phyloP scores from a whole-genome alignment of 2,797 vertebrate genomes.

The Channallabes apus region DNA sequence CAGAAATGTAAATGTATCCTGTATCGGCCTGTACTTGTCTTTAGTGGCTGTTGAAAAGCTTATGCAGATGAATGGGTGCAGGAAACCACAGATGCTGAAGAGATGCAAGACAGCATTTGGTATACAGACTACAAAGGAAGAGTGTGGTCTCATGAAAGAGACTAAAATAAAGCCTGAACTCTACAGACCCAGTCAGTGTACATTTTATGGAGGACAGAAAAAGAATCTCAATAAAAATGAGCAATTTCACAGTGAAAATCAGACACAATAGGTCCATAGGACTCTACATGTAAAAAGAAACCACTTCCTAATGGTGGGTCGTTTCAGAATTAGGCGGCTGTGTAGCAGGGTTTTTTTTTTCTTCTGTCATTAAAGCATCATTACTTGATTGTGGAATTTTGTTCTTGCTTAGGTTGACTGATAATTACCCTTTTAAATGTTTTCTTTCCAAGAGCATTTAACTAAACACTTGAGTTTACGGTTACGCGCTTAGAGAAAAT shows the following conservation, averaged over 20 bases:
- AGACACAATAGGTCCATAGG: background rate
- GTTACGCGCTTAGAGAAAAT: background rate
- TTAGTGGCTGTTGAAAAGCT: conserved; percentile 64
- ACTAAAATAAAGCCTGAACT: conserved; percentile 69
- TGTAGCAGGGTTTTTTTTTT: conserved; percentile 43
- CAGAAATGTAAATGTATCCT: conserved; percentile 57
- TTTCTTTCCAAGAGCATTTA: conserved; percentile 28
- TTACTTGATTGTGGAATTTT: conserved; percentile 54
- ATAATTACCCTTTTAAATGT: conserved; percentile 50
- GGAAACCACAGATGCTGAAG: conserved; percentile 72
- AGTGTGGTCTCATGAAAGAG: conserved; percentile 74
- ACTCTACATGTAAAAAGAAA: conserved; percentile 25
- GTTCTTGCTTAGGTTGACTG: conserved; percentile 42
- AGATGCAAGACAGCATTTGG: conserved; percentile 70
- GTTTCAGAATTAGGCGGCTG: conserved; percentile 56
- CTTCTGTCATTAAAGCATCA: conserved; percentile 59
- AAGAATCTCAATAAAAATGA: background rate
- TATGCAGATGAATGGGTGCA: conserved; percentile 72
- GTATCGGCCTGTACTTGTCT: conserved; percentile 60
- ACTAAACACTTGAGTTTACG: background rate
- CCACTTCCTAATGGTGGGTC: conserved; percentile 19
- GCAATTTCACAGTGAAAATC: conserved; percentile 8
- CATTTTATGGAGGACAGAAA: conserved; percentile 54
- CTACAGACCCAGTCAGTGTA: conserved; percentile 47
- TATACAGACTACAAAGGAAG: conserved; percentile 77